phyloP scores from a whole-genome alignment of 2,797 vertebrate genomes.

The Clamator glandarius region DNA sequence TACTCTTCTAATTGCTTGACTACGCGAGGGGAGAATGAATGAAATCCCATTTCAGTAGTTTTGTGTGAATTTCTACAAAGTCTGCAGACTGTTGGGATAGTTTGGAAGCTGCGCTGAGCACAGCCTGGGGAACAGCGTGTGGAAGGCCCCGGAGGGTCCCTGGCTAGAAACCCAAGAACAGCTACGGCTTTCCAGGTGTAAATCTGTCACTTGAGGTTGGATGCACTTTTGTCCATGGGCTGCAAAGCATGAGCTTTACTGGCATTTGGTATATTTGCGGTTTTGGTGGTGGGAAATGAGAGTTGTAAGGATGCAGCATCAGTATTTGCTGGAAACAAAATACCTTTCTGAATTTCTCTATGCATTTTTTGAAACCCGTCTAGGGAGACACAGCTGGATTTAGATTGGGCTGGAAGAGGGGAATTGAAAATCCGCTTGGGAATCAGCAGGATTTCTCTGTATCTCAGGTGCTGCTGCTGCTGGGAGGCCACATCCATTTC shows the following conservation, averaged over 20 bases:
- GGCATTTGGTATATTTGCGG: background rate
- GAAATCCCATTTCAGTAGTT: background rate
- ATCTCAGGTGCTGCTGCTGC: rapidly evolving
- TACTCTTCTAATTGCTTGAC: background rate
- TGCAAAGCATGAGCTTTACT: background rate
- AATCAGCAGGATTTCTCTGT: background rate
- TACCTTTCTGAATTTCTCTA: background rate
- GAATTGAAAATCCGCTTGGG: background rate
- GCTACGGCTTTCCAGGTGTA: background rate
- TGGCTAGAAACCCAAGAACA: background rate
- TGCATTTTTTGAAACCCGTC: background rate
- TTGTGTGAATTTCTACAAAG: background rate
- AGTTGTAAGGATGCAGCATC: background rate
- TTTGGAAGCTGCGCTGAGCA: background rate
- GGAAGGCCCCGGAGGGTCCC: background rate
- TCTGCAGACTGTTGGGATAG: background rate
- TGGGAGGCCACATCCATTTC: rapidly evolving
- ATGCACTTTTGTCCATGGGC: background rate
- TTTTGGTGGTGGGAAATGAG: background rate
- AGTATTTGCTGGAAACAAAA: background rate
- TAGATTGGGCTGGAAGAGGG: background rate
- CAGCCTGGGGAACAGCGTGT: rapidly evolving
- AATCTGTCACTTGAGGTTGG: background rate
- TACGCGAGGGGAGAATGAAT: background rate
- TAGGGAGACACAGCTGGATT: background rate